Evolutionary conservation across 2,888 invertebrate species (phyloP).

Genomic region (Diarsia dahlii): DNA sequence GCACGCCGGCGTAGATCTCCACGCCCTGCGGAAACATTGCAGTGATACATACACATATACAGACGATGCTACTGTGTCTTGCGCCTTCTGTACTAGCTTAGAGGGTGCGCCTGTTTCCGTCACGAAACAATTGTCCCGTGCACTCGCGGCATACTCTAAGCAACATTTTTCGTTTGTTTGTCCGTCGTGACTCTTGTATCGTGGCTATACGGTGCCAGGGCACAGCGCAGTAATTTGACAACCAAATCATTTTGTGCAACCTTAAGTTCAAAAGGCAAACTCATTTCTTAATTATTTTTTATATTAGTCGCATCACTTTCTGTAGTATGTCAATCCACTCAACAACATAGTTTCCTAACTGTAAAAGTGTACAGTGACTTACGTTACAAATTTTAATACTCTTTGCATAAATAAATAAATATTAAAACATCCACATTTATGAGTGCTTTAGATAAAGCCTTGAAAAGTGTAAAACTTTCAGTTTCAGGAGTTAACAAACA

Average conservation of each 20-base stretch:
- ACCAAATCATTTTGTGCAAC: background rate
- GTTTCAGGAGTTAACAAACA: slow-evolving; percentile 35
- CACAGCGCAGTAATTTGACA: background rate
- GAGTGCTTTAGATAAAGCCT: slow-evolving; percentile 18
- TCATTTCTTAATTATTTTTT: no score
- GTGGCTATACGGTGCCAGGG: background rate
- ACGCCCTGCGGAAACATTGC: slow-evolving; percentile 90
- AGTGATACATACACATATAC: background rate
- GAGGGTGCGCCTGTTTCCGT: background rate
- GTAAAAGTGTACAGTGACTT: background rate
- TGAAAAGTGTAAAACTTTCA: slow-evolving; percentile 36
- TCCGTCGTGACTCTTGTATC: background rate
- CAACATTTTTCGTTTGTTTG: background rate
- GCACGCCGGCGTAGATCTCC: slow-evolving; percentile 95
- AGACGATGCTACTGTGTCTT: background rate
- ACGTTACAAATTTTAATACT: background rate
- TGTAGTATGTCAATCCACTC: background rate
- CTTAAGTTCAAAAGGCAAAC: background rate
- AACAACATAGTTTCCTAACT: background rate
- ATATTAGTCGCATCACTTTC: background rate
- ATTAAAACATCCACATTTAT: background rate
- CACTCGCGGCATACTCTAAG: background rate
- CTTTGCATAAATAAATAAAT: background rate
- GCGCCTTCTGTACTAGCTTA: background rate
- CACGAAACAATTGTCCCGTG: background rate